phyloP scores from a whole-genome alignment of 2,888 invertebrate genomes.

The Tipula helvola region DNA sequence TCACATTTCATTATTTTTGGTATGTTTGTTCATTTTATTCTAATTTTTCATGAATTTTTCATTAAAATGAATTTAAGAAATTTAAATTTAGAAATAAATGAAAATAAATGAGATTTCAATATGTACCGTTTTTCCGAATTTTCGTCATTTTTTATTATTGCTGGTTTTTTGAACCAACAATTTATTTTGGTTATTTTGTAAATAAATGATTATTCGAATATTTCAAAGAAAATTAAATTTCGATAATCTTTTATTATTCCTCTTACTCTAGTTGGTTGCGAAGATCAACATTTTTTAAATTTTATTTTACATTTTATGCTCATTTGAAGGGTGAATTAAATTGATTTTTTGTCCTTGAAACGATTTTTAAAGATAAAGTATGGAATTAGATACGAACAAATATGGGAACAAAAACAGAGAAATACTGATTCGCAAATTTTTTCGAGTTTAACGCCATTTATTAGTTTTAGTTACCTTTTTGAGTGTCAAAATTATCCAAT shows the following conservation, averaged over 20 bases:
- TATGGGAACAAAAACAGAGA: no score
- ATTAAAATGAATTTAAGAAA: background rate
- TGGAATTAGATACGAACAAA: no score
- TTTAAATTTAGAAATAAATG: background rate
- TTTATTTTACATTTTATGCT: background rate
- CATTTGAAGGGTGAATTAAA: background rate
- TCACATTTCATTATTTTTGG: background rate
- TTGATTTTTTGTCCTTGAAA: background rate
- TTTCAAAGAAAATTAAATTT: background rate
- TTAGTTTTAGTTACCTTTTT: no score
- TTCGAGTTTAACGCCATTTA: no score
- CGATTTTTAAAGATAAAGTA: background rate
- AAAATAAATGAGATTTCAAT: background rate
- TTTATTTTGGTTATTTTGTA: background rate
- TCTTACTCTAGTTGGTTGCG: background rate
- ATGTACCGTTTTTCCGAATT: background rate
- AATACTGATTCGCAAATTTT: no score
- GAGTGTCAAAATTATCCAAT: no score
- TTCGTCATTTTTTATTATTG: background rate
- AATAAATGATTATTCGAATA: background rate
- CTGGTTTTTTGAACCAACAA: background rate
- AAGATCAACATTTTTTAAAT: background rate
- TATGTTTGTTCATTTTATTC: background rate
- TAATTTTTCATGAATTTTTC: background rate
- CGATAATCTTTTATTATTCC: background rate